phyloP scores from a whole-genome alignment of 2,113 vertebrate genomes.

The Carassius carassius region DNA sequence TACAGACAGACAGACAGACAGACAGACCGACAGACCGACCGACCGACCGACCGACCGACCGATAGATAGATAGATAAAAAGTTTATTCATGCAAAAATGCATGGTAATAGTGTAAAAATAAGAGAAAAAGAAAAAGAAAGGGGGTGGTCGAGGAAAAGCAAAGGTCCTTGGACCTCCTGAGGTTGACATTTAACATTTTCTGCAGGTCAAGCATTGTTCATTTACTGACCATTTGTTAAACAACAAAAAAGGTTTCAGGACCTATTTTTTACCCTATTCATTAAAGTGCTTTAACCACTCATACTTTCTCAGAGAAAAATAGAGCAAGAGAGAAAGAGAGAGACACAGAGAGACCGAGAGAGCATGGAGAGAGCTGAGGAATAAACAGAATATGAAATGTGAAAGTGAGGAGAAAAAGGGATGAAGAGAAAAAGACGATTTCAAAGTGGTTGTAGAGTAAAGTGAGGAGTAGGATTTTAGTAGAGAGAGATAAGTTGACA shows the following conservation, averaged over 20 bases:
- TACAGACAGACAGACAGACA: too few species aligned
- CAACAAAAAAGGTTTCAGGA: background rate
- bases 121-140: background rate
- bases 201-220: slow-evolving; percentile 3
- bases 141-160: background rate
- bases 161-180: background rate
- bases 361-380: background rate
- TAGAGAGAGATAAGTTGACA: slow-evolving; percentile 13
- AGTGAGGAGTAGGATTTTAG: slow-evolving; percentile 14
- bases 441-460: slow-evolving; percentile 6
- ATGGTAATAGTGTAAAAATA: background rate
- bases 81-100: too few species aligned
- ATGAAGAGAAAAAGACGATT: background rate
- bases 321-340: background rate
- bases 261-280: background rate
- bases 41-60: too few species aligned
- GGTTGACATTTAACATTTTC: background rate
- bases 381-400: background rate
- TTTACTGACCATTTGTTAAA: background rate
- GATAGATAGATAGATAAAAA: too few species aligned
- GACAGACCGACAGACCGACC: too few species aligned
- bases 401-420: background rate
- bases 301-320: background rate
- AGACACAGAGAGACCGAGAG: background rate
- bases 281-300: background rate